These are phyloP conservation scores for Eumeta japonica DNA, from an alignment of 1,140 invertebrate genomes.

Conservation along the genomic window DNA sequence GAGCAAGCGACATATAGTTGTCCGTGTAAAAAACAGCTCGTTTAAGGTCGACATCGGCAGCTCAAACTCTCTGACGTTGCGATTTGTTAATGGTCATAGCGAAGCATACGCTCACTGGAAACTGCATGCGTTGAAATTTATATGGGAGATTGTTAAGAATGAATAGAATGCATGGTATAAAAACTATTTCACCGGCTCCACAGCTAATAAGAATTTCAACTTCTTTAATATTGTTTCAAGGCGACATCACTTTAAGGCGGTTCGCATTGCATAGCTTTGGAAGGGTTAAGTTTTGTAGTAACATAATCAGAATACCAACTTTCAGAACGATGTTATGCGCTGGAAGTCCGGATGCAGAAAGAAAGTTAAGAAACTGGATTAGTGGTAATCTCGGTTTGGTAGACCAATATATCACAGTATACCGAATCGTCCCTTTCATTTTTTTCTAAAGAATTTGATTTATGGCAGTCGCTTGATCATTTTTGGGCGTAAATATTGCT, in stretches of 20 bases:
- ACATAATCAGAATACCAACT: constrained; percentile 9
- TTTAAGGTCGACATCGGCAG: too few relatives aligned
- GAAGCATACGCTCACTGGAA: constrained; percentile 7
- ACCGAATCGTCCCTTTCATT: too few relatives aligned
- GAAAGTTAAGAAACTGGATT: constrained; percentile 9
- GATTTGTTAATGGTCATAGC: constrained; percentile 9
- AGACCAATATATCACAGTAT: too few relatives aligned
- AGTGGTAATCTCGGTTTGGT: too few relatives aligned
- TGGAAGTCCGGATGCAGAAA: constrained; percentile 9
- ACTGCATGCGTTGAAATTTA: constrained; percentile 11
- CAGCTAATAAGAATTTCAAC: constrained; percentile 13
- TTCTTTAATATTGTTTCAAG: constrained; percentile 18
- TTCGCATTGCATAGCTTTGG: too few relatives aligned
- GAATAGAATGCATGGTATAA: constrained; percentile 13
- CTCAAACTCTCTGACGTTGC: constrained; percentile 1
- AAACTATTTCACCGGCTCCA: constrained; percentile 9
- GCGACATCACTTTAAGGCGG: constrained; percentile 13
- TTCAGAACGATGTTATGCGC: too few relatives aligned
- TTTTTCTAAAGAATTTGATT: too few relatives aligned
- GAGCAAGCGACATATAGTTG: too few relatives aligned
- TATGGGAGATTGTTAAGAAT: constrained; percentile 13
- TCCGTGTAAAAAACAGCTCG: too few relatives aligned
- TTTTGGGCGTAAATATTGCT: too few relatives aligned
- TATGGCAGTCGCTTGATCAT: too few relatives aligned
- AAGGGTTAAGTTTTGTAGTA: constrained; percentile 11